These are phyloP conservation scores for Anguilla marmorata DNA, from an alignment of 2,797 vertebrate genomes.

Conservation along the genomic window DNA sequence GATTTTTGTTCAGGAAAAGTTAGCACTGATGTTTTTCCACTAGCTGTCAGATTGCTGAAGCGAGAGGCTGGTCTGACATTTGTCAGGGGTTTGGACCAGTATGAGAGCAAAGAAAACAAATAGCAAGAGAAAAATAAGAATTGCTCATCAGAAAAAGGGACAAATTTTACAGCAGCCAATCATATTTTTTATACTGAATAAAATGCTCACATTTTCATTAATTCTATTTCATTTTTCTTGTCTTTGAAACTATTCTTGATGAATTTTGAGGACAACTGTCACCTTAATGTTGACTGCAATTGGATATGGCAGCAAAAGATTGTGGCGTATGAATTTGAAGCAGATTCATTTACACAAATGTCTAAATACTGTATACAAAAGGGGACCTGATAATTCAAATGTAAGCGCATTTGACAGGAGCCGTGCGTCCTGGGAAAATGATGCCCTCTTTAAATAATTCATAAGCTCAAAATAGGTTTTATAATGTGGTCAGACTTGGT, in stretches of 20 bases:
- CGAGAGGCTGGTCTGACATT: constrained; percentile 64
- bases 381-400: neutral
- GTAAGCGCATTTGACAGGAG: constrained; percentile 15
- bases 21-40: constrained; percentile 57
- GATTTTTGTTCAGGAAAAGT: constrained; percentile 63
- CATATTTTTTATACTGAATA: neutral
- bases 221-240: neutral
- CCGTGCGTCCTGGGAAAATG: constrained; percentile 24
- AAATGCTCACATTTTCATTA: neutral
- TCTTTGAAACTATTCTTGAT: neutral
- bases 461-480: constrained; percentile 13
- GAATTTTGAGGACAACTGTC: neutral
- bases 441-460: constrained; percentile 30
- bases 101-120: neutral
- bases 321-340: neutral
- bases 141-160: constrained; percentile 11
- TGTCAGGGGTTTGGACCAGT: constrained; percentile 49
- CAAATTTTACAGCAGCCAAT: neutral
- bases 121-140: neutral
- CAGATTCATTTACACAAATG: neutral
- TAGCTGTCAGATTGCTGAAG: constrained; percentile 56
- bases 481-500: constrained; percentile 20
- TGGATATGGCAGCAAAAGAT: constrained; percentile 11
- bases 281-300: neutral
- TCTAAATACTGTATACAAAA: constrained; percentile 10